phyloP scores from a whole-genome alignment of 2,113 vertebrate genomes.

The human (Homo sapiens) region DNA sequence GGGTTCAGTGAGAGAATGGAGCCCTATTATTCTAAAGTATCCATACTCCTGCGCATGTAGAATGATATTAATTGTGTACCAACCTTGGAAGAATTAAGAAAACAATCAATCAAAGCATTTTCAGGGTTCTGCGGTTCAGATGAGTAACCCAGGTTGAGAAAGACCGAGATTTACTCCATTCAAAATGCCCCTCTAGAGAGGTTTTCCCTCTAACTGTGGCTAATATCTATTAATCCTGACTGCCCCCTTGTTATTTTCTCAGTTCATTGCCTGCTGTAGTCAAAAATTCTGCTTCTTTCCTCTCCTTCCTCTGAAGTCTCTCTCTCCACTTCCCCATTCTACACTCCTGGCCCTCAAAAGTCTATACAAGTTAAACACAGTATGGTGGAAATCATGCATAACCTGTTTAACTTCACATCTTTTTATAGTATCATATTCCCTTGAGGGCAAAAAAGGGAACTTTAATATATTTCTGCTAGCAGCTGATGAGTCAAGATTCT shows the following conservation, averaged over 20 bases:
- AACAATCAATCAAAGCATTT: background rate
- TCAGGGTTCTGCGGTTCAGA: background rate
- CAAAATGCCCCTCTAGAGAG: background rate
- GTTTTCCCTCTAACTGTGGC: background rate
- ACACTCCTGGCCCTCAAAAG: background rate
- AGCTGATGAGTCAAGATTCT: background rate
- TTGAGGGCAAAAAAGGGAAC: background rate
- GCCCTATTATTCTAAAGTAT: background rate
- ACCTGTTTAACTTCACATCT: background rate
- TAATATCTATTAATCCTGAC: background rate
- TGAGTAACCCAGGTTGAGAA: background rate
- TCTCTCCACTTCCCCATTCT: background rate
- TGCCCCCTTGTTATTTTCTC: background rate
- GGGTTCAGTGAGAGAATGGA: background rate
- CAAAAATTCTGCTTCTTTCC: background rate
- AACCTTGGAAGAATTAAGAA: constrained; percentile 7
- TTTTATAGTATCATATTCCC: background rate
- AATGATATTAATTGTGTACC: background rate
- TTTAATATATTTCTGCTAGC: background rate
- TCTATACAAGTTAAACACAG: background rate
- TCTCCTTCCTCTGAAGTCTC: background rate
- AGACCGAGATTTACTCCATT: background rate
- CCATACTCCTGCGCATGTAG: background rate
- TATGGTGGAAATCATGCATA: background rate
- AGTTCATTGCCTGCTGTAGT: background rate